phyloP scores from a whole-genome alignment of 1,140 invertebrate genomes.

The Myzus persicae region DNA sequence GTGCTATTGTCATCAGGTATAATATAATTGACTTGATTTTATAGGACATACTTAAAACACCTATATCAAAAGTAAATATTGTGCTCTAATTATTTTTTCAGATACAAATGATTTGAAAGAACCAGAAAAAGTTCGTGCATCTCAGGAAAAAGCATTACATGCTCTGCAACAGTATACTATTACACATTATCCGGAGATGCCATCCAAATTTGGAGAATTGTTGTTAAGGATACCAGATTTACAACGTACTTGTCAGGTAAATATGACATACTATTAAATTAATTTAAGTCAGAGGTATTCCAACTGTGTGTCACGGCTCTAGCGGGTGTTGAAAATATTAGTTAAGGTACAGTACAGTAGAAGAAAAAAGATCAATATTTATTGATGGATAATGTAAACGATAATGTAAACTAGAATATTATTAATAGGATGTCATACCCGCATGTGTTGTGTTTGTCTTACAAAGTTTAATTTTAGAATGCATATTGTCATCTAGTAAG shows the following conservation, averaged over 20 bases:
- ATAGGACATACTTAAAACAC: background rate
- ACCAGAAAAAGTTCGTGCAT: conserved; percentile 87
- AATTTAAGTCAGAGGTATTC: background rate
- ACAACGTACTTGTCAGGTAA: conserved; percentile 89
- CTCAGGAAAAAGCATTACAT: conserved; percentile 92
- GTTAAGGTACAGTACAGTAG: background rate
- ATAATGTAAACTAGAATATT: background rate
- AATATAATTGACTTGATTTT: background rate
- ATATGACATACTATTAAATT: background rate
- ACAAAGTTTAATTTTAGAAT: too few relatives aligned
- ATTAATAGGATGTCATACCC: too few relatives aligned
- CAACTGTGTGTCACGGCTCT: background rate
- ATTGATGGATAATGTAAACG: too few relatives aligned
- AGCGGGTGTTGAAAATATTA: background rate
- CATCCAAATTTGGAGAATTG: conserved; percentile 94
- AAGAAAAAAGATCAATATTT: too few relatives aligned
- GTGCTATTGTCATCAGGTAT: conserved; percentile 91
- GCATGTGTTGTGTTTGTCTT: background rate
- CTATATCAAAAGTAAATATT: background rate
- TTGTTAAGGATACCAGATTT: conserved; percentile 92
- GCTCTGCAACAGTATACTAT: conserved; percentile 91
- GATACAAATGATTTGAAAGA: conserved; percentile 92
- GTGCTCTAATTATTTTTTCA: conserved; percentile 62
- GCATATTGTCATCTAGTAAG: too few relatives aligned
- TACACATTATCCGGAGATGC: conserved; percentile 88